phyloP scores from a whole-genome alignment of 2,797 vertebrate genomes.

The Myripristis jacobus region DNA sequence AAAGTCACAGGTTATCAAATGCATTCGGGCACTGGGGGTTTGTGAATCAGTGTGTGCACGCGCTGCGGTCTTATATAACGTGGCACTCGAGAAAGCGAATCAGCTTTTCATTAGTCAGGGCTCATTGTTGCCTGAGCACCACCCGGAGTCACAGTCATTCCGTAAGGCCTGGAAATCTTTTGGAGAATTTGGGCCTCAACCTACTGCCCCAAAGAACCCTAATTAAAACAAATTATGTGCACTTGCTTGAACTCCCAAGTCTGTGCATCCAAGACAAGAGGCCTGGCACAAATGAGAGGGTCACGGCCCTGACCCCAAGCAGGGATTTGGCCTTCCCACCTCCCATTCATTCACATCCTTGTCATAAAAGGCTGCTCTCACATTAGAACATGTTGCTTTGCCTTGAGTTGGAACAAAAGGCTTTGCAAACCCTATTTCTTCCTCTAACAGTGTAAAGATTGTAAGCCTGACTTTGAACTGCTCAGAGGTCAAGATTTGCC shows the following conservation, averaged over 20 bases:
- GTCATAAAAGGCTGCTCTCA: conserved; percentile 32
- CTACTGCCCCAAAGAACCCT: conserved; percentile 48
- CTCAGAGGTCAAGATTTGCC: neutral
- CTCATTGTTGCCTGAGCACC: conserved; percentile 35
- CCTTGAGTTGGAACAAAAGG: conserved; percentile 53
- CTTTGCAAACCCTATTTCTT: conserved; percentile 14
- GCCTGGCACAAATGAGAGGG: conserved; percentile 43
- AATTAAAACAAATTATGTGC: conserved; percentile 61
- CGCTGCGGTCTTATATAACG: neutral
- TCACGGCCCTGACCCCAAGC: conserved; percentile 46
- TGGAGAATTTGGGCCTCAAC: conserved; percentile 47
- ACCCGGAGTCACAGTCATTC: conserved; percentile 35
- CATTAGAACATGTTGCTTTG: conserved; percentile 9
- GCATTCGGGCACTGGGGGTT: neutral
- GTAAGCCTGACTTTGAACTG: neutral
- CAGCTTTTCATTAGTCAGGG: conserved; percentile 40
- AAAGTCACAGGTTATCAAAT: too few relatives aligned
- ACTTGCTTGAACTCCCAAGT: conserved; percentile 44
- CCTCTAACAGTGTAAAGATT: conserved; percentile 1
- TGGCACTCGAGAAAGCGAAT: neutral
- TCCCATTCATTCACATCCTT: conserved; percentile 33
- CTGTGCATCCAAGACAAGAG: conserved; percentile 50
- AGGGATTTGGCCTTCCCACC: conserved; percentile 57
- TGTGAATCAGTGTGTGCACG: neutral
- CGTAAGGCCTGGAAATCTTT: conserved; percentile 51